Percentiles rank a stretch among this genome's conserved stretches.
phyloP scores from a whole-genome alignment of 2,113 vertebrate genomes.

The Centropus unirufus region DNA sequence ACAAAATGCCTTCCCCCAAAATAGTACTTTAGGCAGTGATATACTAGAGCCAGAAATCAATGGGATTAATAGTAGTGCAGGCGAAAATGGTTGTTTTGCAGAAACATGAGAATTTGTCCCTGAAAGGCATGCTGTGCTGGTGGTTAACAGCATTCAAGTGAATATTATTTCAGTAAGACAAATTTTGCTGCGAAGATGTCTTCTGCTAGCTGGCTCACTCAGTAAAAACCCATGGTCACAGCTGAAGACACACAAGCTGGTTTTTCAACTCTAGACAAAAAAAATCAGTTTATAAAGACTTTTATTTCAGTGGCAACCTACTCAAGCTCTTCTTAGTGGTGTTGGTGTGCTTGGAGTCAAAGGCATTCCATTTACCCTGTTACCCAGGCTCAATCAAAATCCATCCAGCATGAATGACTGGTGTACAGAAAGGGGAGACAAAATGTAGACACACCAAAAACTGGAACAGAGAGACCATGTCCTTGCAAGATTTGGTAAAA shows the following conservation, averaged over 20 bases:
- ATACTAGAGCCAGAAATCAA: neutral
- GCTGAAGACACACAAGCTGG: neutral
- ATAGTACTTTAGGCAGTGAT: neutral
- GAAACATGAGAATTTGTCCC: neutral
- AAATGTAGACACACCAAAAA: neutral
- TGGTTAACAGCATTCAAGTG: neutral
- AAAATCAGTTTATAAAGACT: neutral
- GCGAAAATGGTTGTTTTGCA: neutral
- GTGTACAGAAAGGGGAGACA: neutral
- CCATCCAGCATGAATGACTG: neutral
- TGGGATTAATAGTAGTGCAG: neutral
- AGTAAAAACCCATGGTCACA: neutral
- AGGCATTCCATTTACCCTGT: rapidly evolving
- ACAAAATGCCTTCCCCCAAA: neutral
- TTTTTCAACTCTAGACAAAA: neutral
- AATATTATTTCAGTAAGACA: neutral
- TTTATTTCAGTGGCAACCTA: neutral
- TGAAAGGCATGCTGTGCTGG: neutral
- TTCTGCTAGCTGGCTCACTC: neutral
- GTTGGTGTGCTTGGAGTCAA: neutral
- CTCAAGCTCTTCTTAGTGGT: neutral
- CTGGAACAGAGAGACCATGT: neutral
- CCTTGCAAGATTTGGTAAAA: conserved; percentile 2
- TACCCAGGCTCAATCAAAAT: rapidly evolving
- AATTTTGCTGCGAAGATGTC: neutral